Conservation (phyloP, 2,888 invertebrate genomes). For the Hirudinaria manillensis region DNA sequence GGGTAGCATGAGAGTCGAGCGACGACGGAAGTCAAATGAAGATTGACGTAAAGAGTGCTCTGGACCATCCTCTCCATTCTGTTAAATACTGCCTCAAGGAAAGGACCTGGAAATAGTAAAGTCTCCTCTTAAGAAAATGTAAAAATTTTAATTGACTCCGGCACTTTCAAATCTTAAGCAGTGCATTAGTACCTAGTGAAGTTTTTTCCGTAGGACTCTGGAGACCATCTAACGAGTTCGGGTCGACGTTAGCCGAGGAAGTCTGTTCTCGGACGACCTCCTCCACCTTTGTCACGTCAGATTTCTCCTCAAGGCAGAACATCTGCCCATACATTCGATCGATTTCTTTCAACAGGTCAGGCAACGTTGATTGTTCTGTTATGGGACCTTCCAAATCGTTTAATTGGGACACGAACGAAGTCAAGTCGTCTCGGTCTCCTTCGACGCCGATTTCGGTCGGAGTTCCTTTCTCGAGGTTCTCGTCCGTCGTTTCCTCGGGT, state of each 20-base stretch:
- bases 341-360: background rate
- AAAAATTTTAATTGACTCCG: background rate
- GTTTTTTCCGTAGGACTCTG: background rate
- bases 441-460: background rate
- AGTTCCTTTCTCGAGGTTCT: background rate
- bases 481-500: background rate
- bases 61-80: conserved; percentile 77
- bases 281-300: background rate
- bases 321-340: background rate
- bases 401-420: background rate
- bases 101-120: conserved; percentile 62
- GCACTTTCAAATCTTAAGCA: background rate
- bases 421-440: background rate
- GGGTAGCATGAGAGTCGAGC: conserved; percentile 80
- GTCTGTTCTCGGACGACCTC: too few relatives aligned
- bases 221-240: too few relatives aligned
- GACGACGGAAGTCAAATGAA: conserved; percentile 78
- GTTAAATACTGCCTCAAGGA: conserved; percentile 72
- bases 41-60: conserved; percentile 76
- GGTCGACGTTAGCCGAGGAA: too few relatives aligned
- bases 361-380: background rate
- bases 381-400: background rate
- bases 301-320: background rate
- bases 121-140: background rate
- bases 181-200: background rate